Evolutionary conservation across 2,113 vertebrate species (phyloP).

Genomic region (Hirundichthys speculiger): DNA sequence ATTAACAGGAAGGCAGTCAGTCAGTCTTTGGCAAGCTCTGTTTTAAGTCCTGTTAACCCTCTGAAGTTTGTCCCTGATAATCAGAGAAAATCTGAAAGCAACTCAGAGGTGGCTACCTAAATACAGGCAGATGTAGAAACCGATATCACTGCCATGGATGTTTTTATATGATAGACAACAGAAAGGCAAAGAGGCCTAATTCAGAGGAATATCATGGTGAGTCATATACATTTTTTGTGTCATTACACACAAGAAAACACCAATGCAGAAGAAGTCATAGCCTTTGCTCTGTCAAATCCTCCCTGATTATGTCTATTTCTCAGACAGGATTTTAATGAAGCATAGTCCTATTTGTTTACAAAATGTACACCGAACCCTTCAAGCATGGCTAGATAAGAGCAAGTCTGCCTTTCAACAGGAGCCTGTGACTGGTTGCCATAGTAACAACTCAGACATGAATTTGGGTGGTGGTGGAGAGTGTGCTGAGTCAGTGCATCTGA

Average conservation of each 20-base stretch:
- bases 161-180: not conserved
- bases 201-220: not conserved
- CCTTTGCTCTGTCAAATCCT: constrained; percentile 21
- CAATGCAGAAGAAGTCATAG: constrained; percentile 5
- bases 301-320: not conserved
- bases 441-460: constrained; percentile 63
- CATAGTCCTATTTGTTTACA: constrained; percentile 50
- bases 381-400: constrained; percentile 51
- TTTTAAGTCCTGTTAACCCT: not conserved
- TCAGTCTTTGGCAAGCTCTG: not conserved
- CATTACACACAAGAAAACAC: not conserved
- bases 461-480: constrained; percentile 41
- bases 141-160: not conserved
- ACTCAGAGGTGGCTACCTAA: too few species aligned
- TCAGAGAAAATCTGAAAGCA: not conserved
- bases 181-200: not conserved
- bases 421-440: constrained; percentile 60
- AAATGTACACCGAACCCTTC: constrained; percentile 52
- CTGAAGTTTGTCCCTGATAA: constrained; percentile 2
- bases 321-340: constrained; percentile 44
- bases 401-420: constrained; percentile 22
- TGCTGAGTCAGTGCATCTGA: constrained; percentile 68
- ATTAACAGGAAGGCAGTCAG: constrained; percentile 29
- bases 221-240: constrained; percentile 4
- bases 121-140: too few species aligned